phyloP scores from a whole-genome alignment of 2,888 invertebrate species.

The Psylliodes chrysocephalus region DNA sequence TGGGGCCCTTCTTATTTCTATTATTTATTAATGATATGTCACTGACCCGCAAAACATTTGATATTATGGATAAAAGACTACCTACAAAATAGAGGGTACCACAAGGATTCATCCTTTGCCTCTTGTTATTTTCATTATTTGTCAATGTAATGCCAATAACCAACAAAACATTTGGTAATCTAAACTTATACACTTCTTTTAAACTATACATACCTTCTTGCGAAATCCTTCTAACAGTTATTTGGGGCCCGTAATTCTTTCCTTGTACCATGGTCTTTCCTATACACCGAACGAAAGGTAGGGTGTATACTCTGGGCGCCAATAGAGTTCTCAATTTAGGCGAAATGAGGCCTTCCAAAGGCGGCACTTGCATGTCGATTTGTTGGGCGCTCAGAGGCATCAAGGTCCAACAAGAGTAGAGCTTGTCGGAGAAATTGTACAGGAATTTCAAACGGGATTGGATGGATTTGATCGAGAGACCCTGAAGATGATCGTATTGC shows the following conservation, averaged over 20 bases:
- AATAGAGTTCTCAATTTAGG: constrained; percentile 67
- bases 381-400: constrained; percentile 65
- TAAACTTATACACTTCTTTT: too few relatives aligned
- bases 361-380: constrained; percentile 60
- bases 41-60: too few relatives aligned
- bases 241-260: constrained; percentile 73
- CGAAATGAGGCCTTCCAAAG: constrained; percentile 63
- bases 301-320: constrained; percentile 70
- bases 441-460: constrained; percentile 69
- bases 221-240: constrained; percentile 70
- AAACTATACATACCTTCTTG: constrained; percentile 69
- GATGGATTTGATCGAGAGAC: constrained; percentile 65
- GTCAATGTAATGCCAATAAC: too few relatives aligned
- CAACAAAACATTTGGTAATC: too few relatives aligned
- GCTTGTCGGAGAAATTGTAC: constrained; percentile 71
- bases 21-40: too few relatives aligned
- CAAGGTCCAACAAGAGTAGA: constrained; percentile 70
- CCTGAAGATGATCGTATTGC: constrained; percentile 68
- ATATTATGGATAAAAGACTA: too few relatives aligned
- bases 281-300: constrained; percentile 72
- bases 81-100: too few relatives aligned
- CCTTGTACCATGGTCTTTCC: constrained; percentile 76
- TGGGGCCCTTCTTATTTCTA: too few relatives aligned
- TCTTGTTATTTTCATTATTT: too few relatives aligned
- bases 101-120: too few relatives aligned